Conservation (phyloP, 2,888 invertebrate species). For the Scelioninae gen. 2 region DNA sequence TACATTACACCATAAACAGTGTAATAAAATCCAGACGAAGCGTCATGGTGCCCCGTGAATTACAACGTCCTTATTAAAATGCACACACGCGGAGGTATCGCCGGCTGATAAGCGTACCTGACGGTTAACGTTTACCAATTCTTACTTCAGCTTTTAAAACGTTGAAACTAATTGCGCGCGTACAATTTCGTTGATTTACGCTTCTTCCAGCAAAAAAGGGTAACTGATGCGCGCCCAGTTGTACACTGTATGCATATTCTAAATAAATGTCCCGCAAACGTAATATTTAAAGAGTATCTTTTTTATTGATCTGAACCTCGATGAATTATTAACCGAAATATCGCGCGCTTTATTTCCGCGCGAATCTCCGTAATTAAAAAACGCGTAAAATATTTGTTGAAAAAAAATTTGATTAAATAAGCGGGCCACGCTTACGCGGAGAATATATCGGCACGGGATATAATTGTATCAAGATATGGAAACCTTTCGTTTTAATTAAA, state of each 20-base stretch:
- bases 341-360: not conserved
- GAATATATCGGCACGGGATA: constrained; percentile 28
- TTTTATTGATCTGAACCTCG: constrained; percentile 20
- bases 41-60: constrained; percentile 71
- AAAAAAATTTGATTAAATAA: constrained; percentile 19
- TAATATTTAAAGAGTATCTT: constrained; percentile 40
- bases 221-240: constrained; percentile 18
- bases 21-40: constrained; percentile 73
- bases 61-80: constrained; percentile 70
- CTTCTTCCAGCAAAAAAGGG: constrained; percentile 8
- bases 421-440: not conserved
- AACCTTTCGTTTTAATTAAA: constrained; percentile 51
- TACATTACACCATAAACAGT: constrained; percentile 71
- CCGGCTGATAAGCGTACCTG: constrained; percentile 63
- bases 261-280: constrained; percentile 23
- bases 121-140: constrained; percentile 60
- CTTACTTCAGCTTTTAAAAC: constrained; percentile 46
- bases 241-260: constrained; percentile 28
- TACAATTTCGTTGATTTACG: constrained; percentile 32
- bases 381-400: constrained; percentile 4
- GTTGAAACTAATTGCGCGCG: constrained; percentile 42
- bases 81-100: constrained; percentile 65
- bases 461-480: constrained; percentile 47
- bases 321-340: constrained; percentile 26
- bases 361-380: constrained; percentile 20